These are phyloP conservation scores for Sialia sialis DNA, from an alignment of 2,113 vertebrate species.

Conservation along the genomic window DNA sequence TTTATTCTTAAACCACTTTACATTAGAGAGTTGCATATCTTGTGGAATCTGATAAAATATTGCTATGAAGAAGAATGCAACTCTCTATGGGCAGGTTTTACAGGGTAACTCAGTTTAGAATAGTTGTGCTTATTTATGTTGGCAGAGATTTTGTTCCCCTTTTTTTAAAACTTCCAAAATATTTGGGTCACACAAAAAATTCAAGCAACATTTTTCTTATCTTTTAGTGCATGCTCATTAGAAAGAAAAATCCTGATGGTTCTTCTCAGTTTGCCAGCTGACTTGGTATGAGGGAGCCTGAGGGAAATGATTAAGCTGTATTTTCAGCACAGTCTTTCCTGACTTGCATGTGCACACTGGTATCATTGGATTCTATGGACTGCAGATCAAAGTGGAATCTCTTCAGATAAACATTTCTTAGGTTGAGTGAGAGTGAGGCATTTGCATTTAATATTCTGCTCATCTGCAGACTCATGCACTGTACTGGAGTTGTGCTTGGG, in stretches of 20 bases:
- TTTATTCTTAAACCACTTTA: neutral
- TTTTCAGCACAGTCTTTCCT: neutral
- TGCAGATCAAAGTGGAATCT: neutral
- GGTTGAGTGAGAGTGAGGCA: neutral
- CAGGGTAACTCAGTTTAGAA: neutral
- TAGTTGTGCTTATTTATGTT: neutral
- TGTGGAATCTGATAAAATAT: neutral
- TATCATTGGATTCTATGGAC: neutral
- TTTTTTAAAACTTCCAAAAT: neutral
- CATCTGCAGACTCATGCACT: rapidly evolving
- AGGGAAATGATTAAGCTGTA: neutral
- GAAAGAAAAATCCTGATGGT: neutral
- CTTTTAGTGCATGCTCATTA: neutral
- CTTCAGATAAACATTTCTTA: neutral
- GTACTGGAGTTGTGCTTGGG: rapidly evolving
- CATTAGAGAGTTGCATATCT: neutral
- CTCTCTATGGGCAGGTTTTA: neutral
- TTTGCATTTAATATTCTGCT: neutral
- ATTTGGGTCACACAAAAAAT: neutral
- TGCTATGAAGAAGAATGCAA: neutral
- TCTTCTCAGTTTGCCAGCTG: neutral
- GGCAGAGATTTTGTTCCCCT: neutral
- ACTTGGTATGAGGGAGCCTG: neutral
- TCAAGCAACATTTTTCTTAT: neutral
- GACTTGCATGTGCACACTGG: neutral